Conservation (phyloP, 2,113 vertebrate species). For the Pelusios castaneus region DNA sequence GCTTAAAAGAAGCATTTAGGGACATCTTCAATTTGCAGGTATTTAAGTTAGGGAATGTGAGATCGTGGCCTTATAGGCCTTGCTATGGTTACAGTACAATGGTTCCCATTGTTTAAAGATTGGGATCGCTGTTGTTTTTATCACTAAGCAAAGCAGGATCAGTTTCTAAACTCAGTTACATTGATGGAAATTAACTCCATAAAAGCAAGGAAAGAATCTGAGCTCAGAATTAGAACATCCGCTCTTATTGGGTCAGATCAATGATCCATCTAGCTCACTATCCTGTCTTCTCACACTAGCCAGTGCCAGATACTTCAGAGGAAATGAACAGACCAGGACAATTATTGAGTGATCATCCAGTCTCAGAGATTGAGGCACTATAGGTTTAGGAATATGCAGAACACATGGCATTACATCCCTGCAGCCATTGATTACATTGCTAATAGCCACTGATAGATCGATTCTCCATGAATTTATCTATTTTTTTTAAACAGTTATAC, state of each 20-base stretch:
- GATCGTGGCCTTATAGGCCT: background rate
- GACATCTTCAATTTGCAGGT: background rate
- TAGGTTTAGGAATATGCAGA: background rate
- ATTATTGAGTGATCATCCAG: background rate
- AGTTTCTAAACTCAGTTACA: background rate
- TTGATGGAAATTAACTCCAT: background rate
- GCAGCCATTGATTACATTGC: background rate
- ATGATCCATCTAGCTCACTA: background rate
- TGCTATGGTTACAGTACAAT: background rate
- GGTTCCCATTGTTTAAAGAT: background rate
- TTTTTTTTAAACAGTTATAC: background rate
- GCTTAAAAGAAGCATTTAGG: background rate
- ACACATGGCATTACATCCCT: background rate
- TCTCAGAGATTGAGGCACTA: no score
- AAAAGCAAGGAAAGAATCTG: background rate
- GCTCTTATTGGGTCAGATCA: background rate
- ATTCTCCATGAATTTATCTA: background rate
- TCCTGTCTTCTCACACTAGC: background rate
- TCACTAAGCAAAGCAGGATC: rapidly evolving
- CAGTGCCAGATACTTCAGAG: background rate
- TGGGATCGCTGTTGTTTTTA: background rate
- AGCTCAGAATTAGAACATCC: background rate
- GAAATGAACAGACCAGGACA: background rate
- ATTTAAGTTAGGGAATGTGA: background rate
- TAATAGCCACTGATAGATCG: background rate